Base-by-base conservation (phyloP, 2,888 invertebrate species). In the Capitulum mitella region DNA sequence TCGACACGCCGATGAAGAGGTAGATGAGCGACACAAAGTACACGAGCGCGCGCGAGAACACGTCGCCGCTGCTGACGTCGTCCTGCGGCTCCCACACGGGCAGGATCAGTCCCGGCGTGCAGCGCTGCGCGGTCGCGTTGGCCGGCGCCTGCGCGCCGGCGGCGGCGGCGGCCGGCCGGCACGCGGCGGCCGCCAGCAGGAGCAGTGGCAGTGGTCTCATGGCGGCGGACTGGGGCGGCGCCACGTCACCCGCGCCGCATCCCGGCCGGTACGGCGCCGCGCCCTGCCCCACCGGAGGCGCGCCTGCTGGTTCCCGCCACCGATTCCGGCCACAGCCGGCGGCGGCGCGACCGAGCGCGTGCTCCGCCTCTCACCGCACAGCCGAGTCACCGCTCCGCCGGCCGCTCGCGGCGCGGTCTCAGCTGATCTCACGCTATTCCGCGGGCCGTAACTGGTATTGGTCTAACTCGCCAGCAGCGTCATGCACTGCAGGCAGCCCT, bases 1-100 rank as follows among this genome's bases (percentile, higher is more conserved):
- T 98, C 83, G 98, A 98, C 77, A 99, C 98, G 79, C 99, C 99
- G 85, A 99, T 93, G 88, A 99, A 99, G 85, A 98, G 90, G 86
- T 98, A 99, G 84, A 93, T 88, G 86, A 99, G 90, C 76, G 90
- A 87, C 78, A 94, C 83, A 87, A 98, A 96, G 88, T 99, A 99
- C 81, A 95, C 91, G 81, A 92, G 84, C 74, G 98, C 98, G 48
- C 99, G 91, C 80, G 94, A 89, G 81, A 94, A 88, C 82, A 93
- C 90, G 84, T 96, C 95, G 79, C 91, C 89, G 77, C 90, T 86
- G 78, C 91, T 89, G 78, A 95, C 89, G 86, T 92, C 91, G 54
- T 90, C 90, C 83, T 90, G 88, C n/a, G 97, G 97, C 83, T 85
- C 85, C 98, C 98, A 99, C 81, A 92, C 88, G 40, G 97, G 95